Percentiles rank a stretch among this genome's conserved stretches.
Conservation (phyloP, 64 coral and sea anemone species). For the Hydrozoanthus tunicans region DNA sequence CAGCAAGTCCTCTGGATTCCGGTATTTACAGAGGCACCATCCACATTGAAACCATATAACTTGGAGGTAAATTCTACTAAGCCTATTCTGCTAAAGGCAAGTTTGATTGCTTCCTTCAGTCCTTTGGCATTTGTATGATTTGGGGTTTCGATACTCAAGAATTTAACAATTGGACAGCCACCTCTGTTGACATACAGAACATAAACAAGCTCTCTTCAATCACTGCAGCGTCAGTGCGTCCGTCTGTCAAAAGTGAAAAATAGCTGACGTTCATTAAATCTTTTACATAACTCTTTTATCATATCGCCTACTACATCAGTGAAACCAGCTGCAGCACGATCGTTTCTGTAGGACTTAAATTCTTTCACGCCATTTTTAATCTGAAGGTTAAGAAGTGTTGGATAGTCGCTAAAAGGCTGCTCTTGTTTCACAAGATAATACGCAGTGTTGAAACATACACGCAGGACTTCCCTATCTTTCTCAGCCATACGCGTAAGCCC, state of each 20-base stretch:
- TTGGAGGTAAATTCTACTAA: background rate
- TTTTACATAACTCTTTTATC: background rate
- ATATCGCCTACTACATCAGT: background rate
- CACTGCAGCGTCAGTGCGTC: background rate
- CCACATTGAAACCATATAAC: background rate
- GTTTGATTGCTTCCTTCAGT: background rate
- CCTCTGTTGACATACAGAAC: background rate
- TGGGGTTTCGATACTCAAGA: background rate
- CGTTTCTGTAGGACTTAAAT: background rate
- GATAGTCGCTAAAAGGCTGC: too few relatives aligned
- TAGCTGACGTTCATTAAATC: background rate
- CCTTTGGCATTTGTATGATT: background rate
- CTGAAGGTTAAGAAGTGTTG: background rate
- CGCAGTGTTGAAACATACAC: background rate
- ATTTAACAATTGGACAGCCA: background rate
- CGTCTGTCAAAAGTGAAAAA: background rate
- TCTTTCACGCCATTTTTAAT: background rate
- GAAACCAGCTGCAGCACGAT: background rate
- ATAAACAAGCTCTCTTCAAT: background rate
- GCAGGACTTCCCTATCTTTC: background rate
- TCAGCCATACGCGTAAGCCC: background rate
- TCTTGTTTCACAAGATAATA: background rate
- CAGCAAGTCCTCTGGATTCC: background rate
- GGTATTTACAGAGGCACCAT: background rate
- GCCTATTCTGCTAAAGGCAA: background rate